A percentile compares a stretch with the other conserved stretches of the same genome.
These are phyloP conservation scores for Pogonocichla stellata DNA, from an alignment of 2,113 vertebrate genomes.

Conservation along the genomic window DNA sequence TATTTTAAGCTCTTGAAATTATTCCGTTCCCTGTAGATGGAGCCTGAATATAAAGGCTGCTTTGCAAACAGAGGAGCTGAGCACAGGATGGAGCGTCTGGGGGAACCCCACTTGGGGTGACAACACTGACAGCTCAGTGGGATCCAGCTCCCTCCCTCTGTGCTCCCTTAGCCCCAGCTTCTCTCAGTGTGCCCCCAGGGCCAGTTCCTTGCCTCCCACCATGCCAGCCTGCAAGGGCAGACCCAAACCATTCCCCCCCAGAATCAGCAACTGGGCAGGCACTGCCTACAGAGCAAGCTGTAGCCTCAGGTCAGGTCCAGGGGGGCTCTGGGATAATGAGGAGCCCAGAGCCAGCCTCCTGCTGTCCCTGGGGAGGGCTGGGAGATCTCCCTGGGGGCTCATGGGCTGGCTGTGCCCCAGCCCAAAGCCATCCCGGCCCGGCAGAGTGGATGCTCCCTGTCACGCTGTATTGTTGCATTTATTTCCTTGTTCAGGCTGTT, in stretches of 20 bases:
- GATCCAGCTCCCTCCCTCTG: neutral
- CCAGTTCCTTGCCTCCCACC: neutral
- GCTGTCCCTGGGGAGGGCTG: neutral
- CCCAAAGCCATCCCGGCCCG: rapidly evolving
- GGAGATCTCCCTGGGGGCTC: neutral
- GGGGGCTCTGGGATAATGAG: neutral
- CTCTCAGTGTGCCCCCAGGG: too few relatives aligned
- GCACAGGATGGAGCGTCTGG: neutral
- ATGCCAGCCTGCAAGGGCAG: neutral
- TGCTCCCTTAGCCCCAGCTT: neutral
- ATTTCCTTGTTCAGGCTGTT: neutral
- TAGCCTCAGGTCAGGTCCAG: neutral
- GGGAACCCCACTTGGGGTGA: neutral
- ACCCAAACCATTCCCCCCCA: neutral
- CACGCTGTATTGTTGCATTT: neutral
- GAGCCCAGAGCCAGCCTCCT: neutral
- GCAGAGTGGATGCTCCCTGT: rapidly evolving
- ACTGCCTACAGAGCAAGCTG: neutral
- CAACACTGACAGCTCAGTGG: rapidly evolving
- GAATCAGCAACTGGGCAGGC: neutral
- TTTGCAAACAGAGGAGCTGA: neutral
- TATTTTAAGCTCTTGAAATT: slow-evolving; percentile 60
- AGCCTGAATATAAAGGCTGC: slow-evolving; percentile 32
- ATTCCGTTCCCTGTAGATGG: slow-evolving; percentile 46
- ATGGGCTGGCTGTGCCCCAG: neutral